Evolutionary conservation across 2,797 vertebrate species (phyloP).

Genomic region (Percopsis omiscomaycus): DNA sequence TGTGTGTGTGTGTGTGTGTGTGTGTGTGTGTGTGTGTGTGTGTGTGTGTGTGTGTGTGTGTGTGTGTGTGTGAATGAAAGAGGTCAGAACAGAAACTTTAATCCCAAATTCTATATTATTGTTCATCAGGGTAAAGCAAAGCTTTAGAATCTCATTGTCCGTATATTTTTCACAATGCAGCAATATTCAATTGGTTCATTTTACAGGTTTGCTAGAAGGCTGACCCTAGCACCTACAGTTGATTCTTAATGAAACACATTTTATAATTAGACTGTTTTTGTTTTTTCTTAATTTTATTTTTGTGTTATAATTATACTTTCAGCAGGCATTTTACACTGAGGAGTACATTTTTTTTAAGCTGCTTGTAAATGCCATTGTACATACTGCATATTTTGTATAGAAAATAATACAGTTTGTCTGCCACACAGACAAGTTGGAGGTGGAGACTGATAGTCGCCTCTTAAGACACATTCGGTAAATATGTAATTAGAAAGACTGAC

Average conservation of each 20-base stretch:
- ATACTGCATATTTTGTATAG: conserved; percentile 75
- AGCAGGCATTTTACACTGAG: conserved; percentile 73
- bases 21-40: too few species aligned
- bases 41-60: too few species aligned
- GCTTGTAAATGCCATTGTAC: conserved; percentile 72
- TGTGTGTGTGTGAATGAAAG: too few species aligned
- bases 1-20: too few species aligned
- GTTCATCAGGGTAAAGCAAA: conserved; percentile 74
- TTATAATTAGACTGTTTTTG: conserved; percentile 49
- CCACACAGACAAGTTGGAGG: conserved; percentile 39
- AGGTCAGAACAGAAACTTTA: conserved; percentile 21
- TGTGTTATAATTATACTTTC: conserved; percentile 51
- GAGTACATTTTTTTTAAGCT: conserved; percentile 43
- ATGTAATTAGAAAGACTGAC: conserved; percentile 46
- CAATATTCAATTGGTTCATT: conserved; percentile 72
- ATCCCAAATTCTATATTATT: conserved; percentile 56
- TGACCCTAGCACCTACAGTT: conserved; percentile 22
- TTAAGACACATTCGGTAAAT: conserved; percentile 41
- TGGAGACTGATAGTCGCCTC: conserved; percentile 39
- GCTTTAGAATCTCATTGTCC: conserved; percentile 65
- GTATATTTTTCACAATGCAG: conserved; percentile 57
- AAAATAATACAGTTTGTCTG: conserved; percentile 53
- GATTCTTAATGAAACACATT: conserved; percentile 37
- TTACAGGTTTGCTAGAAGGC: conserved; percentile 34
- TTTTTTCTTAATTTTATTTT: conserved; percentile 36